Evolutionary conservation across 2,888 invertebrate genomes (phyloP).

Genomic region (Apotomis turbidana): DNA sequence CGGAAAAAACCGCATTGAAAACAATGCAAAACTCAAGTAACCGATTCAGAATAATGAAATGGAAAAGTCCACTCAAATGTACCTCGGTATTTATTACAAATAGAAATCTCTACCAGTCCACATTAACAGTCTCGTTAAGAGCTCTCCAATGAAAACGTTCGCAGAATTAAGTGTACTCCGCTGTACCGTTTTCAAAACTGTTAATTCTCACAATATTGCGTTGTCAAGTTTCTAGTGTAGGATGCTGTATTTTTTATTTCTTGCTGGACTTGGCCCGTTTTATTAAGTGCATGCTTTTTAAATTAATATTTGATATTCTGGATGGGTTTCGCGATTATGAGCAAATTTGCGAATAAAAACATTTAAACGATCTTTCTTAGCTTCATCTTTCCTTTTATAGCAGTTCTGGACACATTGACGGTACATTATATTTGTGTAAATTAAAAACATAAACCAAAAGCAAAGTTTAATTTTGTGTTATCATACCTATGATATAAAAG

Average conservation of each 20-base stretch:
- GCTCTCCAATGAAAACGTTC: slow-evolving; percentile 34
- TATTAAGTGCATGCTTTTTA: no score
- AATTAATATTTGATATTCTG: no score
- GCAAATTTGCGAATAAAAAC: no score
- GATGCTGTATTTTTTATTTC: not conserved
- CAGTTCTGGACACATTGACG: no score
- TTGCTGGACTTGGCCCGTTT: no score
- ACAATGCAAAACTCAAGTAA: not conserved
- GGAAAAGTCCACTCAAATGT: slow-evolving; percentile 50
- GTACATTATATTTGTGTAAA: no score
- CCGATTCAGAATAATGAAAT: slow-evolving; percentile 37
- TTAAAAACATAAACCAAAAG: no score
- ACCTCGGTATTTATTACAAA: slow-evolving; percentile 39
- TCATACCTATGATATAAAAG: no score
- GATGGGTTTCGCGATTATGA: no score
- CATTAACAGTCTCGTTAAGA: slow-evolving; percentile 29
- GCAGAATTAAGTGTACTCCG: slow-evolving; percentile 28
- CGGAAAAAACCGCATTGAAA: not conserved
- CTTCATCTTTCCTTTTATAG: no score
- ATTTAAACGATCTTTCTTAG: no score
- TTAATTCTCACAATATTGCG: slow-evolving; percentile 31
- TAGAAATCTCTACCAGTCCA: slow-evolving; percentile 23
- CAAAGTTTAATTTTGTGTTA: no score
- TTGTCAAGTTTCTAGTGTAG: slow-evolving; percentile 27
- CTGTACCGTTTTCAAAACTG: slow-evolving; percentile 22